Conservation (phyloP, 2,113 vertebrate genomes). For the Siniperca knerii region DNA sequence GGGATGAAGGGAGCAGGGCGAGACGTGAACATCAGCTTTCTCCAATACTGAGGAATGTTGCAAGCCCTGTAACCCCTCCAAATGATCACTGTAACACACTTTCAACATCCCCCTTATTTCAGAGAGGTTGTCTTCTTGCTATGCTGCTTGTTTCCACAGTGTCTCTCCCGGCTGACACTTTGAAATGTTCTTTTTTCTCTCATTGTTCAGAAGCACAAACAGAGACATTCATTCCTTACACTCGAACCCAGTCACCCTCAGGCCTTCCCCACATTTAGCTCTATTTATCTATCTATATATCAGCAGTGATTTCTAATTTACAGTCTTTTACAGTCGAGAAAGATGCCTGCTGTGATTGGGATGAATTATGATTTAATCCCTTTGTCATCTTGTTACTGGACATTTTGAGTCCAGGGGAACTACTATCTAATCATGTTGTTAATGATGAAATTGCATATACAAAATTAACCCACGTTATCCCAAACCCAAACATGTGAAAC, state of each 20-base stretch:
- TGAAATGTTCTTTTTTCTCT: background rate
- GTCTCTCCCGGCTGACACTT: slow-evolving; percentile 24
- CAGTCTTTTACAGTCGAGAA: background rate
- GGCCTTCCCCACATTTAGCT: background rate
- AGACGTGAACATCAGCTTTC: slow-evolving; percentile 67
- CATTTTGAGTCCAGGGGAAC: background rate
- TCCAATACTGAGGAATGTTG: slow-evolving; percentile 73
- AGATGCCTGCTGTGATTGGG: background rate
- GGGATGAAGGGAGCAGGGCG: slow-evolving; percentile 55
- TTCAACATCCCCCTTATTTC: slow-evolving; percentile 30
- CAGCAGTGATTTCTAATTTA: background rate
- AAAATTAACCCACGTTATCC: background rate
- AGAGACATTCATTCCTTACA: background rate
- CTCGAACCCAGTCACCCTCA: background rate
- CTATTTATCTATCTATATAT: background rate
- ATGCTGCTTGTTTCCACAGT: background rate
- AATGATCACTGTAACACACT: slow-evolving; percentile 55
- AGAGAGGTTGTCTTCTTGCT: background rate
- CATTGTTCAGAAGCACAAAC: background rate
- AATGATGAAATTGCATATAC: background rate
- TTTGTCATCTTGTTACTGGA: background rate
- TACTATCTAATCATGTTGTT: background rate
- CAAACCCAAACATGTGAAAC: slow-evolving; percentile 24
- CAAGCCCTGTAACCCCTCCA: slow-evolving; percentile 60
- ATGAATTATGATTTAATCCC: background rate